Base-by-base conservation (phyloP, 2,888 invertebrate species). In the Oxyteleia sp. region DNA sequence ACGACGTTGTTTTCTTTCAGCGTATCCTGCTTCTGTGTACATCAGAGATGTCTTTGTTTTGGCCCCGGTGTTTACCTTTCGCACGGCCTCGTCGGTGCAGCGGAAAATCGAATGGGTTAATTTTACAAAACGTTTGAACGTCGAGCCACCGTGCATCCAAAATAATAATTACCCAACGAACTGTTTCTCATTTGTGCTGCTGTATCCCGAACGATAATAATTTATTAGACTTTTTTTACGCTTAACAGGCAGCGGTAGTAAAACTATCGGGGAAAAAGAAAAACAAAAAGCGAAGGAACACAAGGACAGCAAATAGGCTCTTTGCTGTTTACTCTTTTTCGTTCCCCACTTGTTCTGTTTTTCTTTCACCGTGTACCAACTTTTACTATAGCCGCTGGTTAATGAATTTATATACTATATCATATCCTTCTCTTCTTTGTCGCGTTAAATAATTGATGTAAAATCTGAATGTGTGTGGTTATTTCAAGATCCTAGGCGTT, bases 401-500 rank as follows among this genome's bases (percentile, higher is more conserved):
- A 23, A 49, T 49, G n/a, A 26, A 23, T 49, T n/a, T 49, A 49
- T 47, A 20, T 11, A 64, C 35, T 41, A 23, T 26, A 61, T 74
- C 59, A 63, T 63, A 63, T 74, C 63, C 16, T 43, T 23, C 53
- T 74, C 61, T 74, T 74, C 61, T 61, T 51, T 20, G 20, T 63
- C 29, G 23, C 61, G 13, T 61, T 74, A 45, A 49, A 71, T 47
- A 71, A 47, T 71, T 38, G 29, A 57, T 68, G 59, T 41, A 57
- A 68, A 68, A 43, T 49, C 20, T 41, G 32, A 51, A 51, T 15
- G 4, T 2, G n/a, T 57, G 2, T 59, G 23, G 11, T 64, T 76
- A 76, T 26, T 59, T 59, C 4, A 49, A 18, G 20, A 49, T 29
- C 15, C 68, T 76, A 68, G 51, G 59, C 59, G 11, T 53, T 68